Base-by-base conservation (phyloP, 2,797 vertebrate species). In the Perdix hodgsoniae region DNA sequence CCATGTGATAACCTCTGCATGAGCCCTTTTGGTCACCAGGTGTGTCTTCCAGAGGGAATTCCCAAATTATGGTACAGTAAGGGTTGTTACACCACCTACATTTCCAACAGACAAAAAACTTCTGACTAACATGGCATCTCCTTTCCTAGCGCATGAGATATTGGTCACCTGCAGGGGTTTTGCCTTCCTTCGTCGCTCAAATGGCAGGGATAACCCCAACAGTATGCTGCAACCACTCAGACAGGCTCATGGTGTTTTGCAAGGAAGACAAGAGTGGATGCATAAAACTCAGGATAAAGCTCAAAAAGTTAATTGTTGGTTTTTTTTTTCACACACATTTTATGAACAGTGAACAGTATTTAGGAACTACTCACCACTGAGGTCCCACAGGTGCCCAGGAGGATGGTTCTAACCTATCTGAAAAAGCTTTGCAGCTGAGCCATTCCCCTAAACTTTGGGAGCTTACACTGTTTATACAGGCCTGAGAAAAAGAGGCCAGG, bases 1-100 rank as follows among this genome's bases (percentile, higher is more conserved):
- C 7, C 0, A 0, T n/a, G 27, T 60, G 27, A 59, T 44, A 69
- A 15, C 40, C 45, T 35, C 39, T 5, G 52, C 37, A 69, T 52
- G 24, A 78, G 5, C 33, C 22, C 22, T 56, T 56, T 14, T 71
- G 61, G 22, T 29, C n/a, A 69, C 10, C 27, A 49, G 18, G 6
- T 10, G 5, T 40, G 21, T 31, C 47, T 90, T 86, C 65, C 44
- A 42, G 24, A 49, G 22, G 9, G 4, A 71, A 66, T 37, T 81
- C 16, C 15, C 39, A 18, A 6, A 49, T 80, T 59, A 87, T 5
- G 9, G 66, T 42, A 44, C 23, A 31, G 5, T 14, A 14, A 15
- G 11, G 5, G 0, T 7, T 39, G 26, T 45, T 39, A 70, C 69
- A 11, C 47, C 35, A 14, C 27, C 9, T 29, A 3, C 7, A 61